Evolutionary conservation across 2,797 vertebrate genomes (phyloP), one percentile per base, ranked within the genome.

Genomic region (Paedocypris micromegethes): DNA sequence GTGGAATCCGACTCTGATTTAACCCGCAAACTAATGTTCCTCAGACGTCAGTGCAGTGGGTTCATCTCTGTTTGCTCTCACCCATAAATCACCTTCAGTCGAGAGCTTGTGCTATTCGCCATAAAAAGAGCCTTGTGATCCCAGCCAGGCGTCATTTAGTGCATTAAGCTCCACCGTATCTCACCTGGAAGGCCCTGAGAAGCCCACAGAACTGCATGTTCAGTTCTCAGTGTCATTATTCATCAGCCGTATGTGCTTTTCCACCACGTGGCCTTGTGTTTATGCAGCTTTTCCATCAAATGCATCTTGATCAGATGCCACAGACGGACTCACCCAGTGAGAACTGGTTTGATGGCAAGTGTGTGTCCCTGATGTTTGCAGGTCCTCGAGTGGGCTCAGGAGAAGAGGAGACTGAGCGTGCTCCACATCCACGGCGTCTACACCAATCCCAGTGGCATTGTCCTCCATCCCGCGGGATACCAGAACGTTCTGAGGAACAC

Each of bases 371-470:
- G 23, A 1, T 64, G 56, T 67, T 53, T 75, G 56, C 79, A 98
- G 96, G 95, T 98, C 72, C 85, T 98, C 70, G 95, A 98, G 85
- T 98, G 96, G 96, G 96, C 96, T 0, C 96, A 98, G 65, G 95
- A 93, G 83, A 98, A 96, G 83, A 89, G 94, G 78, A 87, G 90
- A 78, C 87, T 98, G 46, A 96, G 96, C 4, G 93, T 98, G 39
- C 82, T 98, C 56, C 96, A 98, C 66, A 98, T 98, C 82, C 96
- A 98, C 0, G 94, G 95, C 0, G 94, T 97, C 56, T 98, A 98
- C 84, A 98, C 96, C 64, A 98, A 98, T 82, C 96, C 96, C 58
- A 92, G 95, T 1, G 94, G 96, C 43, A 97, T 98, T 1, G 95
- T 97, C 8, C 92, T 98, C 65, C 95, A 98, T 83, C 95, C 94